phyloP scores from a whole-genome alignment of 2,888 invertebrate genomes.

The Cantharis lateralis region DNA sequence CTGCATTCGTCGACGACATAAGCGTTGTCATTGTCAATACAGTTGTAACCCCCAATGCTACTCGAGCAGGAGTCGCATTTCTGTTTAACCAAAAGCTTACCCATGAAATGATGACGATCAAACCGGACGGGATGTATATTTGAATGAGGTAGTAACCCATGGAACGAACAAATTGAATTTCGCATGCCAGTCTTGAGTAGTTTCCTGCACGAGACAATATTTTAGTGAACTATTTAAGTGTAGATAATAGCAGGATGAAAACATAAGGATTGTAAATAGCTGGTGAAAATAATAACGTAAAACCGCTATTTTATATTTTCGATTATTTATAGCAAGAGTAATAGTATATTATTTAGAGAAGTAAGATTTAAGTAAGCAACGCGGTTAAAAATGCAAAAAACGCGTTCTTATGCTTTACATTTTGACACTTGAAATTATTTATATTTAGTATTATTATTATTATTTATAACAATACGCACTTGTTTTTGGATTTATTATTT shows the following conservation, averaged over 20 bases:
- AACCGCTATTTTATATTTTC: background rate
- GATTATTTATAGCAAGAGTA: background rate
- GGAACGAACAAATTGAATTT: constrained; percentile 95
- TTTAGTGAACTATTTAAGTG: background rate
- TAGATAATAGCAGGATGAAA: constrained; percentile 8
- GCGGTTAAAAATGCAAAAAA: background rate
- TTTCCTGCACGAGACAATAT: constrained; percentile 69
- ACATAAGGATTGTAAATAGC: background rate
- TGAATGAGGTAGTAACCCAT: constrained; percentile 99
- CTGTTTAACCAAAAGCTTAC: constrained; percentile 96
- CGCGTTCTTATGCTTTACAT: background rate
- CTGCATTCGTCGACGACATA: constrained; percentile 95
- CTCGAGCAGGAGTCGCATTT: constrained; percentile 92
- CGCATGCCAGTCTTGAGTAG: constrained; percentile 94
- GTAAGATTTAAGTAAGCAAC: background rate
- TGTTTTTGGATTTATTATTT: background rate
- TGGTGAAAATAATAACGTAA: background rate
- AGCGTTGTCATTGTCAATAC: constrained; percentile 97
- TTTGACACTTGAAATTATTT: background rate
- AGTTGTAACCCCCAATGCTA: constrained; percentile 92
- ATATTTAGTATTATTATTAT: background rate
- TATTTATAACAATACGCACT: background rate
- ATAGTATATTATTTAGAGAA: background rate
- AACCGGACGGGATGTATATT: constrained; percentile 96
- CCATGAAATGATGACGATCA: constrained; percentile 97